phyloP scores from a whole-genome alignment of 2,797 vertebrate species.

The Poecilia gillii region DNA sequence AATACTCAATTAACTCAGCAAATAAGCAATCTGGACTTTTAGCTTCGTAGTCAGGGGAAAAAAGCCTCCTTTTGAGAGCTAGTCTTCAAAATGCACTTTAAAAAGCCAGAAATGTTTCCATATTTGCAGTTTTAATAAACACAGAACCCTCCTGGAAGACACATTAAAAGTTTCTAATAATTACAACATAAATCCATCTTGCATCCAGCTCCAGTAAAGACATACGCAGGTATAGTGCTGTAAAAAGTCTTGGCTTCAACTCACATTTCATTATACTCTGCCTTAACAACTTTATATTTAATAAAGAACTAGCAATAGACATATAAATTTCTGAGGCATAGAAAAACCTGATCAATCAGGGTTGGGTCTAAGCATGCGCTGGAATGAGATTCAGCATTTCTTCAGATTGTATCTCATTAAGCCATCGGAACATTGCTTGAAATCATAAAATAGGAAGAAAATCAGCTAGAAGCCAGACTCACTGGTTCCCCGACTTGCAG shows the following conservation, averaged over 20 bases:
- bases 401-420: neutral
- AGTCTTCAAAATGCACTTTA: slow-evolving; percentile 5
- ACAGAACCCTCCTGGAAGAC: neutral
- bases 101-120: slow-evolving; percentile 3
- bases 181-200: neutral
- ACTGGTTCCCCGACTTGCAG: neutral
- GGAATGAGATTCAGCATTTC: neutral
- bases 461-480: neutral
- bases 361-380: neutral
- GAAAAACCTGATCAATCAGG: neutral
- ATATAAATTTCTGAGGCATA: neutral
- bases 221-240: neutral
- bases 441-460: neutral
- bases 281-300: neutral
- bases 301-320: neutral
- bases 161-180: neutral
- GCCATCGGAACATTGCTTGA: neutral
- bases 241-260: neutral
- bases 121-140: neutral
- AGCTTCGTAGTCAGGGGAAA: slow-evolving; percentile 21
- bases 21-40: slow-evolving; percentile 39
- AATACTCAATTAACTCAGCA: slow-evolving; percentile 50
- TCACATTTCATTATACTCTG: neutral
- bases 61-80: slow-evolving; percentile 14
- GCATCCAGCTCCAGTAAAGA: neutral